Base-by-base conservation (phyloP, 1,140 invertebrate genomes). In the Hermatobates lingyangjiaoensis region DNA sequence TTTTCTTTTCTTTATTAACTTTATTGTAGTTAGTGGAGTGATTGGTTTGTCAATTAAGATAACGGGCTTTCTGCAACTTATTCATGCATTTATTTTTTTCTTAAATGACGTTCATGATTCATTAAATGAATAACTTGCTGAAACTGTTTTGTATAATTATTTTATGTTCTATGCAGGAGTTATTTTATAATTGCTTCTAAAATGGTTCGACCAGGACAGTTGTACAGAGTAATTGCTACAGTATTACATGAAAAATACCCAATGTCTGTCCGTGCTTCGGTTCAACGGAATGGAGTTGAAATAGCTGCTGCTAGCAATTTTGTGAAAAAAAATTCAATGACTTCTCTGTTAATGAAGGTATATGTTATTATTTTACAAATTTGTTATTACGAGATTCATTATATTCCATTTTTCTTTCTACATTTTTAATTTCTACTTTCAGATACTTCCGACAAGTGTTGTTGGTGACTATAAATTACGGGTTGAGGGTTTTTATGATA, bases 181-280 rank as follows among this genome's bases (percentile, higher is more conserved):
- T 92, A 91, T 63, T 88, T 93, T 59, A 75, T 92, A 46, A 80
- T 91, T 18, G 83, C 87, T 2, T 88, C 86, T 15, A 73, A 75
- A 48, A 81, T 88, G 74, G 80, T 92, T 1, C 71, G 88, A 21
- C 87, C 88, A 1, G 83, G 83, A 2, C 83, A 90, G 58, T 75
- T 91, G 7, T 93, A 90, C 62, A 75, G 83, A 56, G 74, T 91
- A 1, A 77, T 78, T 0, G 86, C 86, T 0, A 83, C 80, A 44
- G 77, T 92, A 28, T 68, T 89, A 15, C 71, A 77, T 55, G 76
- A 78, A 3, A 71, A 75, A 12, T 66, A 81, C 45, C 79, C 84
- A 3, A 76, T 90, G 59, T 80, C 76, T 2, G 80, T 92, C 0
- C 70, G 84, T 51, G 81, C 87, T 0, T 84, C 87, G 14, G 83